These are phyloP conservation scores for Metopolophium dirhodum DNA, from an alignment of 1,140 invertebrate species.

Conservation along the genomic window DNA sequence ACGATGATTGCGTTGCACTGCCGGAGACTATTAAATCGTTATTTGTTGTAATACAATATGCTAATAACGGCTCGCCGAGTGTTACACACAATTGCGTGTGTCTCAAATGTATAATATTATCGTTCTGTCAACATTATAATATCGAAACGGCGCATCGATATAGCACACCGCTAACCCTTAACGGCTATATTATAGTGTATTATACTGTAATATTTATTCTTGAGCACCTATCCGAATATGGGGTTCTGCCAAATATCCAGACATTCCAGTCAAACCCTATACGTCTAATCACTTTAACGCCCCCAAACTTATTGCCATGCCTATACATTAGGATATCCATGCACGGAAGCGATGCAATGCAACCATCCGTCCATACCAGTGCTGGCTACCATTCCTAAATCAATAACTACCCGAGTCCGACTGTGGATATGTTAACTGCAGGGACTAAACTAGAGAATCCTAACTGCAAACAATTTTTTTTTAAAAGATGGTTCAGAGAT, in stretches of 20 bases:
- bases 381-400: not conserved
- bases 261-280: not conserved
- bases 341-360: not conserved
- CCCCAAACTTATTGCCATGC: too few species aligned
- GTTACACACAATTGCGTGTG: not conserved
- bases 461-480: not conserved
- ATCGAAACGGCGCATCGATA: not conserved
- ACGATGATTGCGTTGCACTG: not conserved
- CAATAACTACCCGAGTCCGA: not conserved
- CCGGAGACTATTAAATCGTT: not conserved
- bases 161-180: not conserved
- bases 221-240: not conserved
- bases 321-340: not conserved
- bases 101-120: not conserved
- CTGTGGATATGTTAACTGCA: not conserved
- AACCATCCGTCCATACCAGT: not conserved
- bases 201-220: not conserved
- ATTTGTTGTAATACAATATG: not conserved
- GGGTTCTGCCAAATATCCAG: not conserved
- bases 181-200: not conserved
- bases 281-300: not conserved
- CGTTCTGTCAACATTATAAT: not conserved
- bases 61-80: not conserved
- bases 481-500: too few species aligned
- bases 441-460: not conserved